Percentiles rank a stretch among this genome's conserved stretches.
Conservation (phyloP, 2,113 vertebrate genomes). For the Halcyon senegalensis region DNA sequence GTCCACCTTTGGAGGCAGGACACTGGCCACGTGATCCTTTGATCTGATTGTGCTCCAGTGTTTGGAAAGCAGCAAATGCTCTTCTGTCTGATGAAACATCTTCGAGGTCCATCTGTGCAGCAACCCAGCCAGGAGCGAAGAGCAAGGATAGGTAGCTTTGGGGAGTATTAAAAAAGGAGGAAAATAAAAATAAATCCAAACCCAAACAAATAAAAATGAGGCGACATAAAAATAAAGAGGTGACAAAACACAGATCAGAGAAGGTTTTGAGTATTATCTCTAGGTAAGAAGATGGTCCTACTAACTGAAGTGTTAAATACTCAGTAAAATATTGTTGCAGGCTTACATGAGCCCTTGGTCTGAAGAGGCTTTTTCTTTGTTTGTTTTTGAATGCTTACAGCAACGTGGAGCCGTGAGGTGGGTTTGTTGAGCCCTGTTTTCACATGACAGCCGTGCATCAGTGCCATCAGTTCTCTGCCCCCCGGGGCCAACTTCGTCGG, state of each 20-base stretch:
- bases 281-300: background rate
- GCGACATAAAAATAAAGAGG: background rate
- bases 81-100: background rate
- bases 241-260: background rate
- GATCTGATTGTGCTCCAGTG: rapidly evolving
- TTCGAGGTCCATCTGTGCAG: background rate
- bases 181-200: too few species aligned
- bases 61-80: background rate
- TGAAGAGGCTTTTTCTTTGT: background rate
- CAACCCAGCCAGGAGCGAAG: background rate
- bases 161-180: background rate
- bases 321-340: background rate
- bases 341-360: background rate
- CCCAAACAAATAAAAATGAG: too few species aligned
- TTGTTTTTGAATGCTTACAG: background rate
- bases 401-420: background rate
- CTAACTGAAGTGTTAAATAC: background rate
- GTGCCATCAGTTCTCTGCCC: background rate
- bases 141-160: background rate
- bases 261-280: background rate
- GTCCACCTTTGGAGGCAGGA: background rate
- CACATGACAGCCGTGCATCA: background rate
- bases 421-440: background rate
- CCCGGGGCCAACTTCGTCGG: rapidly evolving
- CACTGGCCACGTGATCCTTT: background rate